Conservation (phyloP, 2,113 vertebrate genomes). For the Desmodus rotundus region DNA sequence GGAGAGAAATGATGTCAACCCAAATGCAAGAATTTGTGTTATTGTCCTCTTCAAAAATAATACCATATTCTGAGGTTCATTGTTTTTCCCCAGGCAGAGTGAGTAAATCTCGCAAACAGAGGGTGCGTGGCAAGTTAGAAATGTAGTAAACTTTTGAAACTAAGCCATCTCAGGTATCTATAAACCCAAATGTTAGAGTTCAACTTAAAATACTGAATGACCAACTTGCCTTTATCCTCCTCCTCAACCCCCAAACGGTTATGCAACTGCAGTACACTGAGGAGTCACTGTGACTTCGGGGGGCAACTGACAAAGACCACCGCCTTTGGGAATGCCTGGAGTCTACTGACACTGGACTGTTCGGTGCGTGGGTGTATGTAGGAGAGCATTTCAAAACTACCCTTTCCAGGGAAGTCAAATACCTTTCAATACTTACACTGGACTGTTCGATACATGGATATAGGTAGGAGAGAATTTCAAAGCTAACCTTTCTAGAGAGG, state of each 20-base stretch:
- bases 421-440: background rate
- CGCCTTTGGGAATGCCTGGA: background rate
- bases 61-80: background rate
- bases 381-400: background rate
- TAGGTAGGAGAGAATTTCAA: background rate
- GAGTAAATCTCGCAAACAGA: slow-evolving; percentile 47
- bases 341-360: background rate
- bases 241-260: background rate
- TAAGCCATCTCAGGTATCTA: background rate
- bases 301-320: background rate
- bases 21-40: slow-evolving; percentile 57
- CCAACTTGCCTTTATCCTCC: background rate
- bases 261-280: background rate
- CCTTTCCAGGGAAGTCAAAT: background rate
- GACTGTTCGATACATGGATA: background rate
- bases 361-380: background rate
- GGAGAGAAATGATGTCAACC: slow-evolving; percentile 14
- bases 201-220: background rate
- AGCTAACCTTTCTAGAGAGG: background rate
- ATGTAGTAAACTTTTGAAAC: background rate
- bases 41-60: slow-evolving; percentile 43
- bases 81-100: slow-evolving; percentile 53
- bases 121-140: background rate
- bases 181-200: background rate
- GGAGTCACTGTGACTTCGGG: background rate